phyloP scores from a whole-genome alignment of 23 tunicate genomes.

The Ciona savignyi region DNA sequence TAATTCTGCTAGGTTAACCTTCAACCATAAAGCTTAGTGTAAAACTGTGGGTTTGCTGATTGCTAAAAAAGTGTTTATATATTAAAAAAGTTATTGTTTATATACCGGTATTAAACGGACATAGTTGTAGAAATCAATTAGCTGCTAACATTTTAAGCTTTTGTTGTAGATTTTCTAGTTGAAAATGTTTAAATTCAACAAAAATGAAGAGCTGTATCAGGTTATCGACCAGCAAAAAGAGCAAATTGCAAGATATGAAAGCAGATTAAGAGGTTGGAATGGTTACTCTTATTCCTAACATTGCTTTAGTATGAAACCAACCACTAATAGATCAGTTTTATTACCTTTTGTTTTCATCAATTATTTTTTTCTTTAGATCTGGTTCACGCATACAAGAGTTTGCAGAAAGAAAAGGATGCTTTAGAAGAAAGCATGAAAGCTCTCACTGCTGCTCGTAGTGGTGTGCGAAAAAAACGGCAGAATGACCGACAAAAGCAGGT shows the following conservation, averaged over 20 bases:
- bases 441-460: slow-evolving; percentile 28
- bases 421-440: slow-evolving; percentile 89
- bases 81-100: no score
- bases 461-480: neutral
- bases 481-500: no score
- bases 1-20: no score
- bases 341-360: neutral
- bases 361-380: slow-evolving; percentile 35
- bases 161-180: no score
- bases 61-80: no score
- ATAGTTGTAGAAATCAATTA: no score
- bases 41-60: no score
- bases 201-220: slow-evolving; percentile 56
- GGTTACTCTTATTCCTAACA: neutral
- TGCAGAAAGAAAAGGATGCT: slow-evolving; percentile 92
- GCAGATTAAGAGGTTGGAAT: slow-evolving; percentile 53
- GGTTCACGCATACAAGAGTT: slow-evolving; percentile 87
- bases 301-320: neutral
- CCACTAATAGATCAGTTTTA: neutral
- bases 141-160: no score
- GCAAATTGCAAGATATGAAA: slow-evolving; percentile 65
- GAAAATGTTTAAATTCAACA: slow-evolving; percentile 37
- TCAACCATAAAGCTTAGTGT: no score
- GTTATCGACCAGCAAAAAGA: slow-evolving; percentile 77
- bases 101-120: no score